phyloP scores from a whole-genome alignment of 2,797 vertebrate genomes.

The Oreortyx pictus region DNA sequence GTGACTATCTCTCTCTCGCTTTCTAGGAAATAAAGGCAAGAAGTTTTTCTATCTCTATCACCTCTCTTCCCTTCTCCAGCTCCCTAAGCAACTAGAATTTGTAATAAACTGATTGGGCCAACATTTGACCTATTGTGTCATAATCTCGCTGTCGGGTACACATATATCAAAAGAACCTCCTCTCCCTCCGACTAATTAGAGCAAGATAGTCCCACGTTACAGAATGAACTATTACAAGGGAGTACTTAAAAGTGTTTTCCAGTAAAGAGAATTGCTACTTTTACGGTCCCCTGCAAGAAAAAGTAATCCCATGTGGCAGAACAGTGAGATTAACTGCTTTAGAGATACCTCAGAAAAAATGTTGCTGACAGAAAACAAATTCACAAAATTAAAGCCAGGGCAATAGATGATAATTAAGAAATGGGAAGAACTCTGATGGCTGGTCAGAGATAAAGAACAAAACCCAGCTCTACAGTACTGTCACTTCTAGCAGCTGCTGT shows the following conservation, averaged over 20 bases:
- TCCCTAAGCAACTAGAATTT: no score
- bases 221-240: not conserved
- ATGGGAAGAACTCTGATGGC: not conserved
- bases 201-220: not conserved
- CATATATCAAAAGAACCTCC: no score
- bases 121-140: no score
- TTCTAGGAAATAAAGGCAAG: no score
- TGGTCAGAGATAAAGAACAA: not conserved
- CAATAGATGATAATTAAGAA: not conserved
- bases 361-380: not conserved
- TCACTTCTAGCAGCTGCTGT: not conserved
- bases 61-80: no score
- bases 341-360: not conserved
- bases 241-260: not conserved
- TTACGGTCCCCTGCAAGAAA: not conserved
- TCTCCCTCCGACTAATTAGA: no score
- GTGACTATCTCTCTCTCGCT: no score
- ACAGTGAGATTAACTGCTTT: not conserved
- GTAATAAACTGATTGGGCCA: no score
- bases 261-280: not conserved
- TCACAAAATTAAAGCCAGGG: not conserved
- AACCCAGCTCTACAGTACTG: fast-evolving
- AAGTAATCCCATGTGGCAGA: not conserved
- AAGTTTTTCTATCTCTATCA: no score
- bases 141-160: no score